Evolutionary conservation across 2,888 invertebrate species (phyloP).

Genomic region (Tortricodes alternella): DNA sequence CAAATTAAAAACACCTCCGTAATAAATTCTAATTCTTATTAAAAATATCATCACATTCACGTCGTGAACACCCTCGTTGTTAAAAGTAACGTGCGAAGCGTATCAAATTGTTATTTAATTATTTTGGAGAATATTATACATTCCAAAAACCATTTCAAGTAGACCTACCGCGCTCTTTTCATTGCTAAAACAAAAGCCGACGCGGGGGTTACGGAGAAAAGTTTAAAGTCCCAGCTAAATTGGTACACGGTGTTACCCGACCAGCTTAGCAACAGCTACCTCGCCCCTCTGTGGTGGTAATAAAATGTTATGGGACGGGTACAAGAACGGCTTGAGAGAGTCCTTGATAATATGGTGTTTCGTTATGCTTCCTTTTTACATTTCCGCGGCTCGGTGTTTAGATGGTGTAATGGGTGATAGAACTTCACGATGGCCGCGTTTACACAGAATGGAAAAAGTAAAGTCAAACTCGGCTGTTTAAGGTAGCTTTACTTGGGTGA

Average conservation of each 20-base stretch:
- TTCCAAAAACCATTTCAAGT: conserved; percentile 4
- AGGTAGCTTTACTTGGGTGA: no score
- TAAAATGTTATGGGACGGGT: not conserved
- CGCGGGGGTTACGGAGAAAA: not conserved
- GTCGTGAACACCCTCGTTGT: conserved; percentile 16
- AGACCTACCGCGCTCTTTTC: not conserved
- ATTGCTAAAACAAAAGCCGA: not conserved
- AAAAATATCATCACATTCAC: conserved; percentile 28
- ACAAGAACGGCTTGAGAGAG: not conserved
- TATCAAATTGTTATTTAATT: conserved; percentile 32
- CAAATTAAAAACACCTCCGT: conserved; percentile 22
- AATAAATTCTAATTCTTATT: conserved; percentile 27
- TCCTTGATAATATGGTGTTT: conserved; percentile 8
- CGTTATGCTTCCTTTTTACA: conserved; percentile 30
- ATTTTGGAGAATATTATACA: conserved; percentile 30
- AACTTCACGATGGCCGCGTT: conserved; percentile 25
- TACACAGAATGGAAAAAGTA: conserved; percentile 7
- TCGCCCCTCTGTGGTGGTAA: not conserved
- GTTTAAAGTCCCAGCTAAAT: conserved; percentile 12
- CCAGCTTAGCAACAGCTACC: conserved; percentile 2
- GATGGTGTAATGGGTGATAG: conserved; percentile 31
- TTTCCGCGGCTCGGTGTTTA: conserved; percentile 32
- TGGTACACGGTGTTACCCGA: conserved; percentile 15
- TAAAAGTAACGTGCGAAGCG: conserved; percentile 29
- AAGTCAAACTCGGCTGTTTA: no score